phyloP scores from a whole-genome alignment of 2,113 vertebrate species.

The Cromileptes altivelis region DNA sequence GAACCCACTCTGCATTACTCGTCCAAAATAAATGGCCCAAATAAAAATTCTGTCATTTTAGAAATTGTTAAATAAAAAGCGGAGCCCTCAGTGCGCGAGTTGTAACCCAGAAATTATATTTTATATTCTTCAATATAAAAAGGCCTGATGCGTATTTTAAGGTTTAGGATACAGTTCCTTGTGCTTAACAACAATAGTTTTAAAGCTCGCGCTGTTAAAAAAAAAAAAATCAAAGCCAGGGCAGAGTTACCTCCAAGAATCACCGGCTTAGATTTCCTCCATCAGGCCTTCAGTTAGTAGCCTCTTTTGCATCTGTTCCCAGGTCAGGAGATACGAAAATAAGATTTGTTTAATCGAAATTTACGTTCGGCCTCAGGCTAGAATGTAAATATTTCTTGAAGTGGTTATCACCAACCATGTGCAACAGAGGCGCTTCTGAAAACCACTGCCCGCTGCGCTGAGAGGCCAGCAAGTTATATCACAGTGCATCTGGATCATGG shows the following conservation, averaged over 20 bases:
- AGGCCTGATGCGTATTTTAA: neutral
- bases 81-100: too few relatives aligned
- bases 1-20: neutral
- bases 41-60: neutral
- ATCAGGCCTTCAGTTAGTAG: neutral
- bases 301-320: constrained; percentile 54
- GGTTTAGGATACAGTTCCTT: neutral
- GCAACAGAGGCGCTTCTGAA: neutral
- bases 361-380: constrained; percentile 52
- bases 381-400: constrained; percentile 38
- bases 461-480: too few relatives aligned
- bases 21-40: neutral
- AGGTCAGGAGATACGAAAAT: constrained; percentile 52
- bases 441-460: constrained; percentile 6
- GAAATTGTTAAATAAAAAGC: neutral
- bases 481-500: neutral
- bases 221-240: neutral
- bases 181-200: neutral
- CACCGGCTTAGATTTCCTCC: neutral
- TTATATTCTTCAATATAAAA: neutral
- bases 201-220: neutral
- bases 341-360: constrained; percentile 57
- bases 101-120: neutral
- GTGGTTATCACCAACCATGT: neutral
- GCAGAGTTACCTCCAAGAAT: neutral